Percentiles rank a stretch among this genome's conserved stretches.
Conservation (phyloP, 1,140 invertebrate genomes). For the Pachypsylla venusta region DNA sequence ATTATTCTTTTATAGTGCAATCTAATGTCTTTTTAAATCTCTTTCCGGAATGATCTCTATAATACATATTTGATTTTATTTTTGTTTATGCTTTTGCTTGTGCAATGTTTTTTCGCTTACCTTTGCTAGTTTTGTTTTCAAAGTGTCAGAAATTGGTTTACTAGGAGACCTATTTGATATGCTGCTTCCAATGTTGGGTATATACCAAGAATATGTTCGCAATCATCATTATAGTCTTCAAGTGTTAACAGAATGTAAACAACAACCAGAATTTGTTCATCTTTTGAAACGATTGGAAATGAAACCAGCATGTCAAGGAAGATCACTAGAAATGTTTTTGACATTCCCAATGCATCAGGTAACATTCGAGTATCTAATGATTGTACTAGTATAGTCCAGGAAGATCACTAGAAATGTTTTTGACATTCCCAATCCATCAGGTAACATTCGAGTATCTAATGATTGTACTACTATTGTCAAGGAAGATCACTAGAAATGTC, state of each 20-base stretch:
- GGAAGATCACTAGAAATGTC: too few species aligned
- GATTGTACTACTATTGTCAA: too few species aligned
- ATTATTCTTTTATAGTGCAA: too few species aligned
- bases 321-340: constrained; percentile 76
- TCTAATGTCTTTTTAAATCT: too few species aligned
- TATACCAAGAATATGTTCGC: constrained; percentile 87
- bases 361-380: too few species aligned
- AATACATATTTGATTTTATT: too few species aligned
- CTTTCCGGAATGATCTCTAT: too few species aligned
- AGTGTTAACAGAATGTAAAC: constrained; percentile 86
- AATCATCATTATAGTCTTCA: constrained; percentile 91
- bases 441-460: too few species aligned
- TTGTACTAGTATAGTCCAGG: not conserved
- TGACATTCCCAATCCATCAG: too few species aligned
- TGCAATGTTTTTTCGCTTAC: too few species aligned
- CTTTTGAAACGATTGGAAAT: constrained; percentile 71
- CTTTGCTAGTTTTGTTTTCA: too few species aligned
- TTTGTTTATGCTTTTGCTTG: too few species aligned
- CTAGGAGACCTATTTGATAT: constrained; percentile 86
- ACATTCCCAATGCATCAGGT: constrained; percentile 95
- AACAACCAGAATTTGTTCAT: constrained; percentile 60
- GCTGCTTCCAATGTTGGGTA: constrained; percentile 81
- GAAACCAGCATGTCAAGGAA: constrained; percentile 68
- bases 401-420: not conserved
- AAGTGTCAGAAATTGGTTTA: constrained; percentile 11